These are phyloP conservation scores for Gibbula magus DNA, from an alignment of 2,888 invertebrate genomes.

Conservation along the genomic window DNA sequence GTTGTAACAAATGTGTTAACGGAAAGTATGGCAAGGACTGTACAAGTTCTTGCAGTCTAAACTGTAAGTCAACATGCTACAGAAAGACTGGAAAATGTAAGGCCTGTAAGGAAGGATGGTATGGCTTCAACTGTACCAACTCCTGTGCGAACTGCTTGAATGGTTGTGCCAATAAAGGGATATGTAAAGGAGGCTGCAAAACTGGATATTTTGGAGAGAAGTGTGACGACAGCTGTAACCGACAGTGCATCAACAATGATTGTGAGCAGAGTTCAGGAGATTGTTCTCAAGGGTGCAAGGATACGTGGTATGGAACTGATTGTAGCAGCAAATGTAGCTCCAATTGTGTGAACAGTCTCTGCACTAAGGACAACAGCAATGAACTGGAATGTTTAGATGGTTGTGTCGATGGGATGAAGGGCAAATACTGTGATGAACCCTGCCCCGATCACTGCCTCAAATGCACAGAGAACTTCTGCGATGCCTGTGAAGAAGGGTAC, in stretches of 20 bases:
- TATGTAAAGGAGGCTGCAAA: slow-evolving; percentile 1
- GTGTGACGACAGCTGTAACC: neutral
- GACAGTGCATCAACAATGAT: neutral
- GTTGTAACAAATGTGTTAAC: slow-evolving; percentile 34
- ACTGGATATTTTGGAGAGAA: slow-evolving; percentile 23
- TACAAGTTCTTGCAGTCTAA: neutral
- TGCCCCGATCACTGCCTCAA: neutral
- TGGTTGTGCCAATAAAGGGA: neutral
- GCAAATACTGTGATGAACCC: neutral
- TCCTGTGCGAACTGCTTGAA: neutral
- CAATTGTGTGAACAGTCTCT: neutral
- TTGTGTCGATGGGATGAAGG: slow-evolving; percentile 10
- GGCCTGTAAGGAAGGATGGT: neutral
- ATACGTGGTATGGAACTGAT: neutral
- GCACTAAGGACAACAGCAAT: neutral
- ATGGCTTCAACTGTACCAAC: neutral
- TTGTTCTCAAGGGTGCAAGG: neutral
- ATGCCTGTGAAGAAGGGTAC: slow-evolving; percentile 40
- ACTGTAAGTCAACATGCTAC: neutral
- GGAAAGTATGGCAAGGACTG: slow-evolving; percentile 47
- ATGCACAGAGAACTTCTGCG: slow-evolving; percentile 33
- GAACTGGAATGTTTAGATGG: neutral
- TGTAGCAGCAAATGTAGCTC: slow-evolving; percentile 9
- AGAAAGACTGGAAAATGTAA: slow-evolving; percentile 5
- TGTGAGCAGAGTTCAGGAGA: slow-evolving; percentile 4